phyloP scores from a whole-genome alignment of 2,113 vertebrate species.

The Poicephalus gulielmi region DNA sequence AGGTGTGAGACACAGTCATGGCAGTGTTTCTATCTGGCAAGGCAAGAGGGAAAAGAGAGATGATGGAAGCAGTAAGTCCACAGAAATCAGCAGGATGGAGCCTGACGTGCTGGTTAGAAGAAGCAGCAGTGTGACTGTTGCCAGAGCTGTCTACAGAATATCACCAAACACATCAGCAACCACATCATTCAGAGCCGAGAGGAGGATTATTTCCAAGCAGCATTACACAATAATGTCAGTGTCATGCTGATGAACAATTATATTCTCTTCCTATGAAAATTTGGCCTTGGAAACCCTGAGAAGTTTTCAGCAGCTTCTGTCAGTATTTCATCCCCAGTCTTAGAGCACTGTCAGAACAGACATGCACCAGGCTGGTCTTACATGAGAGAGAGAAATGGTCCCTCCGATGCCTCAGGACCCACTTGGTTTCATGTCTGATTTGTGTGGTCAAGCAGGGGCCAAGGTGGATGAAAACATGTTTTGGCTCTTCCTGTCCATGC shows the following conservation, averaged over 20 bases:
- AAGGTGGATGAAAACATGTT: background rate
- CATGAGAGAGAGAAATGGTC: background rate
- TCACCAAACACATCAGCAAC: conserved; percentile 20
- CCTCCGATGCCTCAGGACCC: background rate
- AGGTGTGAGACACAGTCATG: background rate
- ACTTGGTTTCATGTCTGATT: accelerated
- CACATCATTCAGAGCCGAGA: background rate
- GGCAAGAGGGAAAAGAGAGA: background rate
- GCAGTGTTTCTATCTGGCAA: background rate
- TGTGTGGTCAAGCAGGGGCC: background rate
- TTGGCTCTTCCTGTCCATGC: background rate
- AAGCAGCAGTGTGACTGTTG: background rate
- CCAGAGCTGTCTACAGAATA: background rate
- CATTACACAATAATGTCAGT: background rate
- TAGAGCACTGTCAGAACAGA: background rate
- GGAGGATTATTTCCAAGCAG: background rate
- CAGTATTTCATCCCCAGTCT: background rate
- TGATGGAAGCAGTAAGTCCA: background rate
- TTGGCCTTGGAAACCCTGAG: background rate
- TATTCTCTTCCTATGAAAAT: background rate
- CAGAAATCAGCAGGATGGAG: background rate
- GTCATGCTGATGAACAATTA: background rate
- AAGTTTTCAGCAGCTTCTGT: background rate
- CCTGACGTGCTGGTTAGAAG: background rate
- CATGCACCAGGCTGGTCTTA: background rate